These are phyloP conservation scores for Orius laevigatus DNA, from an alignment of 1,140 invertebrate genomes.

Conservation along the genomic window DNA sequence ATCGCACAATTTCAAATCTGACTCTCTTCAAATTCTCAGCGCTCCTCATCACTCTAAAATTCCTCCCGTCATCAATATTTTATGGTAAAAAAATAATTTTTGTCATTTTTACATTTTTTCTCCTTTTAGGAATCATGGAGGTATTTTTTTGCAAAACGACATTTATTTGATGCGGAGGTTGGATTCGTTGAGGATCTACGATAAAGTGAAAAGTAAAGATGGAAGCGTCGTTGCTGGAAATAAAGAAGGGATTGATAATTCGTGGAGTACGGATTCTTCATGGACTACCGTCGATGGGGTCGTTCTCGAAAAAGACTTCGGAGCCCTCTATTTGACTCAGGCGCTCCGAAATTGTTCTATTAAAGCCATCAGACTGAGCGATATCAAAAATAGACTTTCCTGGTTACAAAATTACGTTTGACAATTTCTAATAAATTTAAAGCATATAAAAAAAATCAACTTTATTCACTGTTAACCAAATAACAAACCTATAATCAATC, in stretches of 20 bases:
- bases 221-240: slow-evolving; percentile 5
- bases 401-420: slow-evolving; percentile 11
- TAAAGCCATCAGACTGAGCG: slow-evolving; percentile 3
- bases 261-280: not conserved
- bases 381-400: not conserved
- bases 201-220: not conserved
- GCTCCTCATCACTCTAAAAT: not conserved
- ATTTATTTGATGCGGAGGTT: slow-evolving; percentile 2
- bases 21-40: not conserved
- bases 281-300: not conserved
- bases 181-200: slow-evolving; percentile 2
- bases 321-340: slow-evolving; percentile 3
- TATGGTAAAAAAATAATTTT: not conserved
- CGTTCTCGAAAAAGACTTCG: slow-evolving; percentile 6
- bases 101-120: not conserved
- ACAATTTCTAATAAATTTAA: slow-evolving; percentile 9
- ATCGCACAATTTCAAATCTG: not conserved
- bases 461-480: too few species aligned
- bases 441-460: too few species aligned
- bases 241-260: not conserved
- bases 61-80: not conserved
- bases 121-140: slow-evolving; percentile 6
- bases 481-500: too few species aligned
- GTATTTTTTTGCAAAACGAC: slow-evolving; percentile 9
- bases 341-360: slow-evolving; percentile 6